These are phyloP conservation scores for Cyphomyrus discorhynchus DNA, from an alignment of 2,113 vertebrate species.

Conservation along the genomic window DNA sequence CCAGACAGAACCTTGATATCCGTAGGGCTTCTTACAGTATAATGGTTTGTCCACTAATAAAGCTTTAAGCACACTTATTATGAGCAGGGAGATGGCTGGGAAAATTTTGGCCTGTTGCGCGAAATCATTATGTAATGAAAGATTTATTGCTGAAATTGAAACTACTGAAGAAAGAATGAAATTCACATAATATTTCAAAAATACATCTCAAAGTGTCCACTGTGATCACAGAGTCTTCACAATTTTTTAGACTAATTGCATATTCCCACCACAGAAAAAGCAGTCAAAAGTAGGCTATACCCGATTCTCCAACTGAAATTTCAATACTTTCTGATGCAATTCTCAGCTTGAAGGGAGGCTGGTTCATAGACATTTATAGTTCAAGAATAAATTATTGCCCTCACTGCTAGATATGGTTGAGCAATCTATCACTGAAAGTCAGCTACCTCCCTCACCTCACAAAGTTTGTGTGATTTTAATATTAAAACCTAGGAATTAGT, in stretches of 20 bases:
- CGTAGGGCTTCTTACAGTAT: too few relatives aligned
- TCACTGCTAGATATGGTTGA: neutral
- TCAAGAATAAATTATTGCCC: neutral
- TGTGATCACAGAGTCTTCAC: neutral
- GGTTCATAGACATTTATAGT: neutral
- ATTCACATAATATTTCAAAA: neutral
- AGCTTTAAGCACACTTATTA: neutral
- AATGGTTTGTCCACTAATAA: neutral
- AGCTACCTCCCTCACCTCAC: neutral
- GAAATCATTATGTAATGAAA: neutral
- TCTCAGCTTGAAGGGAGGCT: neutral
- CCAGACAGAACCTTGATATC: neutral
- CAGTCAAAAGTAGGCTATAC: neutral
- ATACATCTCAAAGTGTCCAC: neutral
- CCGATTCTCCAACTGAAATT: neutral
- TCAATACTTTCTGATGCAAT: neutral
- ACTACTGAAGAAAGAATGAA: neutral
- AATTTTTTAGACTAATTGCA: neutral
- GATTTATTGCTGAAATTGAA: neutral
- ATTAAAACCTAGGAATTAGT: neutral
- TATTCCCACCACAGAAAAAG: neutral
- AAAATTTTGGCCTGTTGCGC: neutral
- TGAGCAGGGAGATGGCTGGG: neutral
- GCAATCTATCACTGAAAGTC: neutral
- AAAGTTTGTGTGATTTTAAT: neutral